Evolutionary conservation across 2,888 invertebrate species (phyloP).

Genomic region (Xanthorhoe designata): DNA sequence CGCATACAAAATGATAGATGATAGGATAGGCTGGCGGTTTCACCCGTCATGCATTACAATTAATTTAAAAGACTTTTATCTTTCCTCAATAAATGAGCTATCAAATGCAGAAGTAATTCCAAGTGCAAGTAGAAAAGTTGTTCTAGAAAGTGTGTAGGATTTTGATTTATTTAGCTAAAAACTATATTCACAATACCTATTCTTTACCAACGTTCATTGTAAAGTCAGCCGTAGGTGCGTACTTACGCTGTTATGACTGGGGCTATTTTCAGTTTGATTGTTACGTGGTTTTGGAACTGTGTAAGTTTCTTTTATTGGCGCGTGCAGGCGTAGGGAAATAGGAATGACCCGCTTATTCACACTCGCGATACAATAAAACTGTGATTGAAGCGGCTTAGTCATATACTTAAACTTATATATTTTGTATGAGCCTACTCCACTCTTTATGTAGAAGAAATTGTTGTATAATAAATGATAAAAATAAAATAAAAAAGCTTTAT

Average conservation of each 20-base stretch:
- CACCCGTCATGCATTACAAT: too few species aligned
- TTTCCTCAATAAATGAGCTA: too few species aligned
- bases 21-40: too few species aligned
- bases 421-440: not conserved
- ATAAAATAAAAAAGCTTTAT: too few species aligned
- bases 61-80: too few species aligned
- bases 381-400: conserved; percentile 3
- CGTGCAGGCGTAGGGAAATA: conserved; percentile 25
- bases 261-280: conserved; percentile 42
- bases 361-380: conserved; percentile 17
- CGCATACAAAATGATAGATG: too few species aligned
- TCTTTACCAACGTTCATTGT: not conserved
- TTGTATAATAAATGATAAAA: too few species aligned
- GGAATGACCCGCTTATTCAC: conserved; percentile 20
- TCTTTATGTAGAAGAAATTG: not conserved
- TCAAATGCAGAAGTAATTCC: not conserved
- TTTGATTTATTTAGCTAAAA: not conserved
- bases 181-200: not conserved
- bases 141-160: not conserved
- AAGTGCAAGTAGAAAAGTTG: not conserved
- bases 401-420: not conserved
- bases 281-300: conserved; percentile 38
- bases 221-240: conserved; percentile 15
- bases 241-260: conserved; percentile 28
- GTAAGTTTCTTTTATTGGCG: conserved; percentile 38